phyloP scores from a whole-genome alignment of 1,140 invertebrate genomes.

The Adoxophyes honmai region DNA sequence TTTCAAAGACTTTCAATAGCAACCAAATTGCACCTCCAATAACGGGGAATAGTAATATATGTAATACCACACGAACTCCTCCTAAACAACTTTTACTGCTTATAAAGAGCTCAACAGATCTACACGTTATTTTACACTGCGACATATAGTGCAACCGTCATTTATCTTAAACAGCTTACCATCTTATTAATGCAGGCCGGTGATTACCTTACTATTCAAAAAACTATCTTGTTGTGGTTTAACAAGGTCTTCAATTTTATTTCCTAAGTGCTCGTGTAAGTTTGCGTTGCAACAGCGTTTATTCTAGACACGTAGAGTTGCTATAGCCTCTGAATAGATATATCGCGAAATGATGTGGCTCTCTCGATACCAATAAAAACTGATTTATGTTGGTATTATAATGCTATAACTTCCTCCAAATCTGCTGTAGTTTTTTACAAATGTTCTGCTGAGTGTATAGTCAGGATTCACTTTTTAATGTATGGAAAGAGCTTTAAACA shows the following conservation, averaged over 20 bases:
- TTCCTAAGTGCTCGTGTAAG: conserved; percentile 20
- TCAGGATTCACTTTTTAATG: too few species aligned
- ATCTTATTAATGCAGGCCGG: neutral
- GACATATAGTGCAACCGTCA: conserved; percentile 1
- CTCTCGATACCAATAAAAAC: conserved; percentile 66
- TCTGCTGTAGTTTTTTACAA: conserved; percentile 24
- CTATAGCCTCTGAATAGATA: conserved; percentile 69
- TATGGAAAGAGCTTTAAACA: too few species aligned
- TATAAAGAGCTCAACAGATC: conserved; percentile 1
- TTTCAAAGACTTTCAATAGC: too few species aligned
- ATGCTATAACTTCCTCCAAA: conserved; percentile 40
- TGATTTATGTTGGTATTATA: conserved; percentile 69
- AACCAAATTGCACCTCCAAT: too few species aligned
- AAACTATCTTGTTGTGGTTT: conserved; percentile 3
- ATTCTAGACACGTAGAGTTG: conserved; percentile 59
- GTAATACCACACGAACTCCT: neutral
- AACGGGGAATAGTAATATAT: too few species aligned
- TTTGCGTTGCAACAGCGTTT: conserved; percentile 41
- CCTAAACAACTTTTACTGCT: neutral
- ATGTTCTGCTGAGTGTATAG: too few species aligned
- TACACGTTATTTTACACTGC: neutral
- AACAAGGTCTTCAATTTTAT: conserved; percentile 17
- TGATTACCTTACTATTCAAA: neutral
- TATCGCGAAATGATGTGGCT: conserved; percentile 62
- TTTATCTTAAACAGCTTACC: neutral